Conservation (phyloP, 2,113 vertebrate genomes). For the Amphiprion ocellaris region DNA sequence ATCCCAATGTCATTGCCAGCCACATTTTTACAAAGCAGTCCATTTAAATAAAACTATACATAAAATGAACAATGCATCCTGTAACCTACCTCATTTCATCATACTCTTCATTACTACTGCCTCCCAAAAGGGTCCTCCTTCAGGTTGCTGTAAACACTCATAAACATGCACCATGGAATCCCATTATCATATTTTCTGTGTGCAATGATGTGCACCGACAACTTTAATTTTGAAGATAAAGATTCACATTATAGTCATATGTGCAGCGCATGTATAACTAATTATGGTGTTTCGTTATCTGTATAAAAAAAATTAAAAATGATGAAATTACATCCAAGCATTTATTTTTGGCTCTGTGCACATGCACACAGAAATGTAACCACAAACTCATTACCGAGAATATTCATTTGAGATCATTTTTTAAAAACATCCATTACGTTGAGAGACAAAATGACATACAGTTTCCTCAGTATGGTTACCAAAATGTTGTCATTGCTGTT, state of each 20-base stretch:
- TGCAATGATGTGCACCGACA: constrained; percentile 24
- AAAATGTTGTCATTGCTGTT: not conserved
- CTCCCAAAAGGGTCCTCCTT: not conserved
- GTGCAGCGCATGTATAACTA: constrained; percentile 5
- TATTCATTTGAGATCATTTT: not conserved
- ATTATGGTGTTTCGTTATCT: constrained; percentile 29
- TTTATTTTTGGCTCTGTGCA: not conserved
- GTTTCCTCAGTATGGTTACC: not conserved
- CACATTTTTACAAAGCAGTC: not conserved
- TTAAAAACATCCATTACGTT: not conserved
- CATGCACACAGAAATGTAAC: not conserved
- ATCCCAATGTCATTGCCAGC: not conserved
- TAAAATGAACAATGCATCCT: not conserved
- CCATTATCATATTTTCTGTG: constrained; percentile 24
- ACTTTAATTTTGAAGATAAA: constrained; percentile 53
- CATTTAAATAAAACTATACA: not conserved
- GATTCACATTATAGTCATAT: constrained; percentile 18
- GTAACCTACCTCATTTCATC: too few species aligned
- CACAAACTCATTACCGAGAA: not conserved
- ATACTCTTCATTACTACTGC: too few species aligned
- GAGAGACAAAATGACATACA: not conserved
- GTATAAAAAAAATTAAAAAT: not conserved
- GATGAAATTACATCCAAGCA: constrained; percentile 6
- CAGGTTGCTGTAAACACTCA: too few species aligned
- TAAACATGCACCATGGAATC: not conserved